These are phyloP conservation scores for Danaus melanippus DNA, from an alignment of 1,140 invertebrate species.

Conservation along the genomic window DNA sequence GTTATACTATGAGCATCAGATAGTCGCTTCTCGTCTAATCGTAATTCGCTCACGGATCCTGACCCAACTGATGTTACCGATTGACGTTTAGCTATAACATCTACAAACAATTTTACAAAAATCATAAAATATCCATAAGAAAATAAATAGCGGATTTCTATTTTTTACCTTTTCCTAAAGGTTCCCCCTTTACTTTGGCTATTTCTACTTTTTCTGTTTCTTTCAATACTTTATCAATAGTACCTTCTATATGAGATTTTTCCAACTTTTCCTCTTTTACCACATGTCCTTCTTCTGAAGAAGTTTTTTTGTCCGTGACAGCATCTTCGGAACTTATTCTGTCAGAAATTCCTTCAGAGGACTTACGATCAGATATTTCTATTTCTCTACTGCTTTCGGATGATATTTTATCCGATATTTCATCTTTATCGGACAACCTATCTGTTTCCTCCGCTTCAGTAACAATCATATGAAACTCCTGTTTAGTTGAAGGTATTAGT, in stretches of 20 bases:
- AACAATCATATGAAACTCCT: conserved; percentile 68
- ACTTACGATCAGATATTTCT: conserved; percentile 69
- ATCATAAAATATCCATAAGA: not conserved
- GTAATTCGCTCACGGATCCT: conserved; percentile 52
- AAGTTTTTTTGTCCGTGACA: conserved; percentile 68
- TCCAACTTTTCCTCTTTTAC: conserved; percentile 32
- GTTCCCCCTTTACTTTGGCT: conserved; percentile 31
- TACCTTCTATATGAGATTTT: conserved; percentile 21
- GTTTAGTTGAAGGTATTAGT: conserved; percentile 38
- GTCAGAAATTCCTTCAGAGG: conserved; percentile 68
- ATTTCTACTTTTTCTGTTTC: conserved; percentile 31
- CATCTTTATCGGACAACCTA: conserved; percentile 60
- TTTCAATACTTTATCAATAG: conserved; percentile 18
- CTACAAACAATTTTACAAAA: conserved; percentile 25
- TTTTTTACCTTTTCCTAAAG: conserved; percentile 27
- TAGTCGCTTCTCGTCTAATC: conserved; percentile 59
- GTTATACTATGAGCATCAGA: conserved; percentile 68
- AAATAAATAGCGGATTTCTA: not conserved
- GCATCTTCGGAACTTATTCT: conserved; percentile 69
- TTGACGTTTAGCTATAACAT: conserved; percentile 45
- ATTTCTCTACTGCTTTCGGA: conserved; percentile 70
- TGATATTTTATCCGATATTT: conserved; percentile 68
- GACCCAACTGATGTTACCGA: conserved; percentile 62
- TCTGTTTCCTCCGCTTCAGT: conserved; percentile 67
- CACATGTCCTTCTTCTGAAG: conserved; percentile 51